Base-by-base conservation (phyloP, 2,797 vertebrate genomes). In the Enteromius afrohamiltoni region DNA sequence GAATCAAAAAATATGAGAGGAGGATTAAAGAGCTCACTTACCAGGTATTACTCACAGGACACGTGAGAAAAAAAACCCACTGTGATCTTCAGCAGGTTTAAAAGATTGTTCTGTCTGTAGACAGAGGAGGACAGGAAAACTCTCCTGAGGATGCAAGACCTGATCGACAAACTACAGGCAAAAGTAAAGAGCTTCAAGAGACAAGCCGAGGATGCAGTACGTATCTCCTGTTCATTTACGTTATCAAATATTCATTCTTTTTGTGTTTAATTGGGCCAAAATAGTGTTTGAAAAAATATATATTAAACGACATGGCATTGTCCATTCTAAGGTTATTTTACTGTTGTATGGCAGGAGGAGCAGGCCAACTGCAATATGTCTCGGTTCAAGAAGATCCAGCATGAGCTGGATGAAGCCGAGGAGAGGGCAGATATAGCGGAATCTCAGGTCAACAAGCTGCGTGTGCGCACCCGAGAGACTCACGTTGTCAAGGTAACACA, bases 121-220 rank as follows among this genome's bases (percentile, higher is more conserved):
- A 93, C 95, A 0, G 98, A 98, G 85, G 97, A 99, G 83, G 98
- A 99, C 89, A 89, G 93, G 83, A 98, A 98, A 93, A 98, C 96
- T 85, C 91, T 98, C 90, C 88, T 96, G 60, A 94, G 96, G 88
- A 97, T 99, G 96, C 97, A 99, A 92, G 96, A 97, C 37, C 93
- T 99, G 85, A 95, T 98, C 0, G 96, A 97, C 23, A 98, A 96
- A 85, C 94, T 99, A 85, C 98, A 99, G 91, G 92, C 94, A 88
- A 99, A 99, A 93, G 96, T 98, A 88, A 99, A 99, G 94, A 96
- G 95, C 93, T 99, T 97, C 92, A 99, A 98, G 92, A 95, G 96
- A 80, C 97, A 98, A 91, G 96, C 95, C 0, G 96, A 97, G 87
- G 96, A 94, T 34, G 96, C 96, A 0, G 97, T 99, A 90, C 95